These are phyloP conservation scores for Drosophila ogumai DNA, from an alignment of 1,140 invertebrate genomes.

Conservation along the genomic window DNA sequence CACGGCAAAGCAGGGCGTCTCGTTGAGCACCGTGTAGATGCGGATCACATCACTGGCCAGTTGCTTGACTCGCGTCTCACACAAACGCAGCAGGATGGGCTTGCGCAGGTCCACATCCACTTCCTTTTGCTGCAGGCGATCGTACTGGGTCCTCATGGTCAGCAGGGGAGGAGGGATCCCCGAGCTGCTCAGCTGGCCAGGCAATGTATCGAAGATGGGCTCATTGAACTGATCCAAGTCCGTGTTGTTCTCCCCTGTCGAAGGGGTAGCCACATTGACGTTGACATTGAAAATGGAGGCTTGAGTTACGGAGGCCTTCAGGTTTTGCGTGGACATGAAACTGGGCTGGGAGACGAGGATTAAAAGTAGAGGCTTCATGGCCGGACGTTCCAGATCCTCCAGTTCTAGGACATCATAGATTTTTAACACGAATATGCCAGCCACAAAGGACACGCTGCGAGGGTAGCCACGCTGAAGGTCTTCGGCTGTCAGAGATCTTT, in stretches of 20 bases:
- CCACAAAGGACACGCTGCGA: constrained; percentile 73
- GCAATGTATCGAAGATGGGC: constrained; percentile 67
- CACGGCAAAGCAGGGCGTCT: constrained; percentile 56
- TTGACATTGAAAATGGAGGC: constrained; percentile 77
- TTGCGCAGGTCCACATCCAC: constrained; percentile 65
- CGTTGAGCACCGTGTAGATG: constrained; percentile 57
- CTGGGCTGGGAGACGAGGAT: constrained; percentile 76
- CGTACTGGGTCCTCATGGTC: constrained; percentile 50
- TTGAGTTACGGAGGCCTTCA: constrained; percentile 46
- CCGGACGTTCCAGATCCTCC: constrained; percentile 9
- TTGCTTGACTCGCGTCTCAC: constrained; percentile 49
- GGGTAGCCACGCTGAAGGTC: constrained; percentile 35
- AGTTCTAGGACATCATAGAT: constrained; percentile 63
- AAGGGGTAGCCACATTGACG: constrained; percentile 32
- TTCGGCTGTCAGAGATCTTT: neutral
- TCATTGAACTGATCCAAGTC: constrained; percentile 39
- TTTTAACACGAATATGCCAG: constrained; percentile 70
- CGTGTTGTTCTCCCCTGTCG: neutral
- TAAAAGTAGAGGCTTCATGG: constrained; percentile 50
- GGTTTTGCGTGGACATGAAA: constrained; percentile 67
- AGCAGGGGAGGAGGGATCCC: constrained; percentile 76
- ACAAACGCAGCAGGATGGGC: constrained; percentile 62
- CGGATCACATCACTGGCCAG: constrained; percentile 50
- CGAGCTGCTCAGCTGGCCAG: constrained; percentile 60
- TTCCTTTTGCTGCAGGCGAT: constrained; percentile 59